These are phyloP conservation scores for Dipodomys ordii DNA, from an alignment of 2,113 vertebrate genomes.

Conservation along the genomic window DNA sequence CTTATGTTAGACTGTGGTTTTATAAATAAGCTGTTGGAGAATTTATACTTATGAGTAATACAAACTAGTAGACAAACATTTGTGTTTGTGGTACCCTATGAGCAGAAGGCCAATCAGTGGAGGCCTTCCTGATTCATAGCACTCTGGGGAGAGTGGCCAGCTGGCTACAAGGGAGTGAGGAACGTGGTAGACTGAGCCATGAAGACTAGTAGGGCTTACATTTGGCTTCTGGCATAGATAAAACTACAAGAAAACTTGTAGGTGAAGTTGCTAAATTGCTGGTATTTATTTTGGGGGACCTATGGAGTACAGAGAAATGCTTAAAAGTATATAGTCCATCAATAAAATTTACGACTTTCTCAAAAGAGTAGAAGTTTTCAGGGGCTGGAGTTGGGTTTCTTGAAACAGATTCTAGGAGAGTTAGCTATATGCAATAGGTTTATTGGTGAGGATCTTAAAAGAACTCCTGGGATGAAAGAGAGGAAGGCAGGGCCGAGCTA, in stretches of 20 bases:
- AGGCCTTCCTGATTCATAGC: not conserved
- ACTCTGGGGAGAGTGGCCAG: not conserved
- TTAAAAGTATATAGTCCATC: not conserved
- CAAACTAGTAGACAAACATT: not conserved
- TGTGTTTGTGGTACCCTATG: not conserved
- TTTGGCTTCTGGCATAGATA: slow-evolving; percentile 1
- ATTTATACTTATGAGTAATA: not conserved
- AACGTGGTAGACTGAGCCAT: not conserved
- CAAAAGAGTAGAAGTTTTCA: not conserved
- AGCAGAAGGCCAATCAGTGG: not conserved
- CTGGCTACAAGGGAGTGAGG: not conserved
- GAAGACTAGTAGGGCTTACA: not conserved
- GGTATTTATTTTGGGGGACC: not conserved
- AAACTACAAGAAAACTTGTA: not conserved
- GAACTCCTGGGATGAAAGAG: not conserved
- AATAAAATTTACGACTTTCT: not conserved
- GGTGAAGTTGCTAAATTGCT: not conserved
- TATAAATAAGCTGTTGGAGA: not conserved
- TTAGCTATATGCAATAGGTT: not conserved
- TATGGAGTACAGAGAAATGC: not conserved
- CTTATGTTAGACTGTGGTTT: not conserved
- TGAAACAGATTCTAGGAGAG: not conserved
- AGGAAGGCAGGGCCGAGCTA: not conserved
- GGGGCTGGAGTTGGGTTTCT: not conserved
- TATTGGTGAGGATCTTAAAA: not conserved